Conservation (phyloP, 2,797 vertebrate species). For the Labeo calbasu region DNA sequence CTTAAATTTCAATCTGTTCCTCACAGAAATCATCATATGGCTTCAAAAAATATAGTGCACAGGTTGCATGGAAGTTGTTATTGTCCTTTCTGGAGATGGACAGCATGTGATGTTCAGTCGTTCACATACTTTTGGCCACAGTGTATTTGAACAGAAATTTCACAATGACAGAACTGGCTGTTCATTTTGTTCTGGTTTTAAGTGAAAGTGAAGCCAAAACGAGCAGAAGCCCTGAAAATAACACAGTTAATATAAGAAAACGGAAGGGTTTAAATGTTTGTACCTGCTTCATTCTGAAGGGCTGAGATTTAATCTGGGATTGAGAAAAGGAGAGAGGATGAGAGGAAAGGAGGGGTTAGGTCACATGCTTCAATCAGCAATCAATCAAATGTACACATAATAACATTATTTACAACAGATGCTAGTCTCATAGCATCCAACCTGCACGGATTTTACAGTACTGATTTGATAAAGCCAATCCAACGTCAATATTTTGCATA, state of each 20-base stretch:
- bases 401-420: not conserved
- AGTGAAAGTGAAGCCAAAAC: slow-evolving; percentile 18
- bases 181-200: slow-evolving; percentile 32
- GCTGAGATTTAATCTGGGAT: slow-evolving; percentile 80
- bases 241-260: slow-evolving; percentile 29
- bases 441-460: slow-evolving; percentile 30
- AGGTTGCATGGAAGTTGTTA: not conserved
- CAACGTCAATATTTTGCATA: not conserved
- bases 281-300: slow-evolving; percentile 89
- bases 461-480: slow-evolving; percentile 32
- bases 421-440: slow-evolving; percentile 23
- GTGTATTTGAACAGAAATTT: slow-evolving; percentile 9
- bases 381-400: slow-evolving; percentile 8
- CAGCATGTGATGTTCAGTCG: slow-evolving; percentile 19
- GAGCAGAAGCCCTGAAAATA: slow-evolving; percentile 40
- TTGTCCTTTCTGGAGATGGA: slow-evolving; percentile 6
- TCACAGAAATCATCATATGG: not conserved
- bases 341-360: slow-evolving; percentile 60
- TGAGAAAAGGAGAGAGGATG: slow-evolving; percentile 65
- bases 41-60: not conserved
- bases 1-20: not conserved
- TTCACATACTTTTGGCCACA: slow-evolving; percentile 31
- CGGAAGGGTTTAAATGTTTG: slow-evolving; percentile 67
- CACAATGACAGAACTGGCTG: slow-evolving; percentile 30
- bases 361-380: slow-evolving; percentile 47